Evolutionary conservation across 2,113 vertebrate genomes (phyloP), one percentile per base, ranked within the genome.

Genomic region (Sylvilagus bachmani): DNA sequence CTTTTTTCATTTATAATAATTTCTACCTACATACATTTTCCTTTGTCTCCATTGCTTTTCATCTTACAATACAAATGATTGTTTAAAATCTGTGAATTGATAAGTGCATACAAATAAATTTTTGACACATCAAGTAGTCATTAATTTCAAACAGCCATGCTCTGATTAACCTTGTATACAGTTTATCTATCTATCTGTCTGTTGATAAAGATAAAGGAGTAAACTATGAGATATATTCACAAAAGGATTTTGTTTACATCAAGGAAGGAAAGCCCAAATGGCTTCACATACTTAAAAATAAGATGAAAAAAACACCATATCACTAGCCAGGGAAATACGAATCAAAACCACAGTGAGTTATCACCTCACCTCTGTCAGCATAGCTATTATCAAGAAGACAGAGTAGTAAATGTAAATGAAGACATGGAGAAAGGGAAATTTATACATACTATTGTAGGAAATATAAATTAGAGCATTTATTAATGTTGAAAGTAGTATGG

Each of bases 211-310:
- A 88, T 31, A 64, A 13, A 78, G 13, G 22, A 55, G 9, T 38
- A 73, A 53, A 7, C 29, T 61, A 19, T 38, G n/a, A 31, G 55
- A 89, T 79, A 61, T 17, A 5, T 33, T 58, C 11, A 53, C 16
- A 17, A 86, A 79, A 69, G 24, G 73, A 61, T 16, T 62, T 11
- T 75, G 21, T 19, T 78, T 73, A 13, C 38, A 78, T 86, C 1
- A 49, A 69, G 24, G 38, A 66, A 53, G 6, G 86, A 62, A 73
- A 36, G 2, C 58, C 79, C 14, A 83, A 67, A 95, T 86, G 21
- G 69, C 12, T 67, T 91, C 70, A 86, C 27, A 49, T 67, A 81
- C 64, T 91, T 92, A 86, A 95, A 79, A 79, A 21, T 83, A 69
- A 93, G 51, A 44, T 44, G 44, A 44, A 44, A 44, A 44, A 44